Base-by-base conservation (phyloP, 1,140 invertebrate species). In the Penaeus japonicus region DNA sequence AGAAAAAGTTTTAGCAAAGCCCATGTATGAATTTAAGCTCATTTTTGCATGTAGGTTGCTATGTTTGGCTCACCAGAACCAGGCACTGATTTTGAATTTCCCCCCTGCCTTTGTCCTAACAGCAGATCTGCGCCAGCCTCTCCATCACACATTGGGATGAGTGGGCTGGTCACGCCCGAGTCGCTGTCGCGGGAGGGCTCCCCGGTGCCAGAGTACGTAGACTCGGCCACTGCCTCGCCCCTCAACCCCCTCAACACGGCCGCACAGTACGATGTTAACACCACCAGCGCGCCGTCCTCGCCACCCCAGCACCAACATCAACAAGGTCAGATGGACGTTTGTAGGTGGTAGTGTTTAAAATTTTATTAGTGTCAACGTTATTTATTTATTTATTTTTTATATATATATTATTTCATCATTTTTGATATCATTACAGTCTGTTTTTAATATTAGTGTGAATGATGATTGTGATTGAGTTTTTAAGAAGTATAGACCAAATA, bases 81-180 rank as follows among this genome's bases (percentile, higher is more conserved):
- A 47, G 47, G 10, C 47, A 47, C 47, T 47, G 47, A 47, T 47
- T 47, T 47, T 47, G 47, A 47, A 47, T 47, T 47, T n/a, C 77
- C 32, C 20, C 57, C 47, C 47, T 15, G 10, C 47, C 47, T 47
- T 47, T 47, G 47, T 47, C 47, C 47, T 47, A 84, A 85, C 54
- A 88, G 79, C 92, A 97, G 97, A 93, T 98, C 97, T 92, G 97
- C 97, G 24, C 97, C 97, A 62, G 96, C 97, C 53, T 98, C 97
- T 75, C 97, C 97, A 55, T 98, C 96, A 92, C 97, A 98, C 91
- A 96, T 98, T 91, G 95, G 95, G 87, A 90, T 91, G 75, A 92
- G 91, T 91, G 97, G 97, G 35, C 93, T 97, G 89, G 96, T 96
- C 92, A 98, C 97, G 10, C 97, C 97, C 1, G 97, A 98, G 92